Evolutionary conservation across 2,113 vertebrate species (phyloP), one percentile per base, ranked within the genome.

Genomic region (Catharus bicknelli): DNA sequence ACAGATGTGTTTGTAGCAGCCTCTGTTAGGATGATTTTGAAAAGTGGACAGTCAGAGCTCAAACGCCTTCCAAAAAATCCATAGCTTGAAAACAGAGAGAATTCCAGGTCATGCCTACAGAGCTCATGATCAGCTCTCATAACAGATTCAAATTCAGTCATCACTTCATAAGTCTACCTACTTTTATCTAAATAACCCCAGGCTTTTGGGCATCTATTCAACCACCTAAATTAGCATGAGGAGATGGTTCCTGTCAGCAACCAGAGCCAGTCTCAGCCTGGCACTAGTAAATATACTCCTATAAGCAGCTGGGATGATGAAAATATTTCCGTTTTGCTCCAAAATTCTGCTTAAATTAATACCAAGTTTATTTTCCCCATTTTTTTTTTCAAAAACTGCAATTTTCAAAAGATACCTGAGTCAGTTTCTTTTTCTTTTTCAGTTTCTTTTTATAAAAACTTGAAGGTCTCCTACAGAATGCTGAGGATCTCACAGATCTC

Each of bases 81-180:
- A 5, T 3, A 47, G 15, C 43, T 42, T 32, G 22, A 6, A 18
- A 51, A 80, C 4, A 21, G 7, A 76, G 11, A 6, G 13, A 73
- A 87, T 68, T 72, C 45, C 69, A 72, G 53, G 34, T 53, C 14
- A 18, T 4, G 2, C 18, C 64, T 57, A 27, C 7, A 69, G 50
- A 34, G 23, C 21, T 69, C 23, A 13, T 36, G 21, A 36, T 22
- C 38, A 59, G 14, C 40, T 90, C 75, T 93, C 91, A 45, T 9
- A 64, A 92, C 42, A 88, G 67, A 93, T 85, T 93, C 81, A 96
- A 92, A 96, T 91, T 94, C 90, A 95, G 11, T 95, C 91, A 96
- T 88, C 2, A 0, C 48, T 7, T 77, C 79, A 78, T 30, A 67
- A 87, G 55, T 93, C 88, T 54, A 55, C 66, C 73, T 75, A 61